phyloP scores from a whole-genome alignment of 2,888 invertebrate species.

The Cancer borealis region DNA sequence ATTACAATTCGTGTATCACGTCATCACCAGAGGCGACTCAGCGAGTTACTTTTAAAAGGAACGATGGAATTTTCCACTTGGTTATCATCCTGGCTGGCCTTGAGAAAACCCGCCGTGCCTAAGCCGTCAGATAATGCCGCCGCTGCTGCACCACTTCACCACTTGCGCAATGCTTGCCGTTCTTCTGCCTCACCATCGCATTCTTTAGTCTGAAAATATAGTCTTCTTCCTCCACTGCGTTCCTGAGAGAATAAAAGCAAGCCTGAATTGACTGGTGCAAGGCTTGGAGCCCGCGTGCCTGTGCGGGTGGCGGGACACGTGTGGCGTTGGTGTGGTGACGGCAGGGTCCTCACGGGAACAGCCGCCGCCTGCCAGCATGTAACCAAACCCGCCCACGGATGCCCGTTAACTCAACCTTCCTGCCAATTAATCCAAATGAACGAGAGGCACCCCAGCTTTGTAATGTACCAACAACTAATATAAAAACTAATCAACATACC shows the following conservation, averaged over 20 bases:
- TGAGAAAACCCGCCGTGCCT: background rate
- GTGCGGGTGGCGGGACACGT: constrained; percentile 10
- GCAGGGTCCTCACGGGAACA: constrained; percentile 43
- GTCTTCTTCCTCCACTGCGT: background rate
- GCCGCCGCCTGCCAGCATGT: constrained; percentile 54
- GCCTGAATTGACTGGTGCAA: background rate
- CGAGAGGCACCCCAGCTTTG: background rate
- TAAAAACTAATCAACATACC: background rate
- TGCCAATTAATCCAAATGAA: background rate
- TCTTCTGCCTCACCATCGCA: background rate
- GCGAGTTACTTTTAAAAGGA: background rate
- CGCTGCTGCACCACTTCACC: background rate
- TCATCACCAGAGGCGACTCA: background rate
- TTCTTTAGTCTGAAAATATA: background rate
- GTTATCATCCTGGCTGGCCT: background rate
- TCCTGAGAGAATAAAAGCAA: background rate
- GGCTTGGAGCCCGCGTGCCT: background rate
- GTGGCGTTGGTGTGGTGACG: background rate
- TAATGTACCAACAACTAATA: background rate
- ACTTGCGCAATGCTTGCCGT: background rate
- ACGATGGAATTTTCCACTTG: background rate
- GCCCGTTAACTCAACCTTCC: background rate
- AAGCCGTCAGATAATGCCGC: background rate
- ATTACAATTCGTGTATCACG: background rate
- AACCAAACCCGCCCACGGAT: constrained; percentile 49